Evolutionary conservation across 2,113 vertebrate genomes (phyloP).

Genomic region (Delphinus delphis): DNA sequence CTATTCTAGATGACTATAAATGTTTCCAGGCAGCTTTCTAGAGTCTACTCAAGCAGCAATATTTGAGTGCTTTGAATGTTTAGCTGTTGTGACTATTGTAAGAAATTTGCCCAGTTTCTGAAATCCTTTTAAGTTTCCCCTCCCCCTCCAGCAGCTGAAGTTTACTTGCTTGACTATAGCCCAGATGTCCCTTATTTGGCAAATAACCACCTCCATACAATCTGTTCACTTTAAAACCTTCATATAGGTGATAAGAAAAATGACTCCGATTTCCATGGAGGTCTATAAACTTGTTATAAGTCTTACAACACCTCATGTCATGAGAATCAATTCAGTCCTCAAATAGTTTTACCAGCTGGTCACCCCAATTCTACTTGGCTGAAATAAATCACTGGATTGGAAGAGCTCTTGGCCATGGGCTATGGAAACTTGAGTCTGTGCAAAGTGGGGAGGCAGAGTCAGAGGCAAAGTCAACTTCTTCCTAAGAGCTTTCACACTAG

Average conservation of each 20-base stretch:
- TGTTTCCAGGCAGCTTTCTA: not conserved
- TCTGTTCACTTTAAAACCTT: conserved; percentile 62
- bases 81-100: not conserved
- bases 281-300: conserved; percentile 73
- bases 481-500: not conserved
- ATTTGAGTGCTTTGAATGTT: not conserved
- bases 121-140: not conserved
- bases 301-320: conserved; percentile 70
- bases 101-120: not conserved
- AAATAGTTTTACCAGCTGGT: conserved; percentile 85
- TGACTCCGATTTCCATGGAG: conserved; percentile 65
- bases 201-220: conserved; percentile 42
- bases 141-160: not conserved
- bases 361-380: conserved; percentile 73
- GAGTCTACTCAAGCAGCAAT: not conserved
- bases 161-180: not conserved
- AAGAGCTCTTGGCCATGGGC: conserved; percentile 71
- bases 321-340: conserved; percentile 74
- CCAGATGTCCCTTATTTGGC: conserved; percentile 54
- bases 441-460: not conserved
- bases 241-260: conserved; percentile 70
- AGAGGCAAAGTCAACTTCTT: not conserved
- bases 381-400: conserved; percentile 80
- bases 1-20: not conserved
- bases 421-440: conserved; percentile 57